phyloP scores from a whole-genome alignment of 92 coral and sea anemone species.

The Anthopleura xanthogrammica region DNA sequence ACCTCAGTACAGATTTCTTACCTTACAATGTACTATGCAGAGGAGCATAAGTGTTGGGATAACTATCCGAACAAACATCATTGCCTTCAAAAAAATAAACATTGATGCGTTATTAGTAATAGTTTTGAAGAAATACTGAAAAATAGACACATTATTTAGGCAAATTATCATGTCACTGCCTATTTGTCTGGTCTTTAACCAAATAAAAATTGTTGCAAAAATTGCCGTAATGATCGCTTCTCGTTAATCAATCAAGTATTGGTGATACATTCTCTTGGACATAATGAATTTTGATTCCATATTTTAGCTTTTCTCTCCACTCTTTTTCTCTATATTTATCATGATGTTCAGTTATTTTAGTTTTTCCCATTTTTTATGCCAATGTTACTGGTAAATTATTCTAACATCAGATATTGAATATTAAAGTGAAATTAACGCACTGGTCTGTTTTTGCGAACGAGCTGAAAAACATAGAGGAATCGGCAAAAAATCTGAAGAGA shows the following conservation, averaged over 20 bases:
- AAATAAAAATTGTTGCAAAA: neutral
- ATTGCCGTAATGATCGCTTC: neutral
- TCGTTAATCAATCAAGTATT: neutral
- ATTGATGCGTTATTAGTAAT: neutral
- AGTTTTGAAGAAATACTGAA: neutral
- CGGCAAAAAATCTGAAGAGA: too few species aligned
- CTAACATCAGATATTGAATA: neutral
- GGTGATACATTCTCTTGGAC: too few species aligned
- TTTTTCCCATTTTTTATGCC: neutral
- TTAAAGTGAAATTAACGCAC: neutral
- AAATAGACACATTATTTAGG: neutral
- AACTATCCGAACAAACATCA: conserved; percentile 57
- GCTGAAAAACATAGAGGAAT: too few species aligned
- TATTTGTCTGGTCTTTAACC: neutral
- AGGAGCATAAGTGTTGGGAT: conserved; percentile 48
- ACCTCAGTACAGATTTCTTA: conserved; percentile 11
- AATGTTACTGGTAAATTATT: neutral
- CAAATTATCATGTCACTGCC: too few species aligned
- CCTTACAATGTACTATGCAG: conserved; percentile 61
- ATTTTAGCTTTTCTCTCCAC: too few species aligned
- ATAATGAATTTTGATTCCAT: too few species aligned
- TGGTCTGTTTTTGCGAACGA: neutral
- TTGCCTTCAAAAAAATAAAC: conserved; percentile 35
- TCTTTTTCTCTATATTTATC: too few species aligned
- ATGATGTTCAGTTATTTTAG: neutral